Conservation (phyloP, 1,140 invertebrate genomes). For the Ceratina australensis region DNA sequence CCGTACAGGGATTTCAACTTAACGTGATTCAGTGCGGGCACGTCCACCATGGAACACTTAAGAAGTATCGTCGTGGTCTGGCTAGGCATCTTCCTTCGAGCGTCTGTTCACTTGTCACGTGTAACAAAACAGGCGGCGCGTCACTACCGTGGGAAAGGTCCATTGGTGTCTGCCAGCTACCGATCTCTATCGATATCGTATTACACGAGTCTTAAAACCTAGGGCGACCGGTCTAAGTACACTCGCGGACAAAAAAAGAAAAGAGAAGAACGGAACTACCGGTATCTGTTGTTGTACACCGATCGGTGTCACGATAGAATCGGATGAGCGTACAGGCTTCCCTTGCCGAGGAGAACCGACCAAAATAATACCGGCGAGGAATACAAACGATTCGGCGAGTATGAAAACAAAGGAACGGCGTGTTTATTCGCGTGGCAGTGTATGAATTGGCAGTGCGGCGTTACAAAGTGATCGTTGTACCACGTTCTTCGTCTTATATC, state of each 20-base stretch:
- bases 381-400: conserved; percentile 11
- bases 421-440: conserved; percentile 16
- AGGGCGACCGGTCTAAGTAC: background rate
- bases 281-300: conserved; percentile 1
- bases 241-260: background rate
- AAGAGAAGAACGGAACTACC: background rate
- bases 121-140: conserved; percentile 31
- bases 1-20: conserved; percentile 74
- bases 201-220: conserved; percentile 28
- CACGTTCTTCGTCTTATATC: conserved; percentile 5
- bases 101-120: conserved; percentile 52
- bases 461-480: background rate
- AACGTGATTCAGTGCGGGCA: conserved; percentile 77
- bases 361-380: conserved; percentile 12
- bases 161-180: conserved; percentile 43
- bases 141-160: conserved; percentile 59
- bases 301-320: background rate
- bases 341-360: background rate
- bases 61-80: conserved; percentile 78
- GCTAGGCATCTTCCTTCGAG: conserved; percentile 71
- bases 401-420: background rate
- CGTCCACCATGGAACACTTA: conserved; percentile 79
- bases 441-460: conserved; percentile 35
- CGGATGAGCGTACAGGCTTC: background rate
- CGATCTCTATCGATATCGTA: conserved; percentile 43